Conservation (phyloP, 1,140 invertebrate species). For the Drosophila willistoni region DNA sequence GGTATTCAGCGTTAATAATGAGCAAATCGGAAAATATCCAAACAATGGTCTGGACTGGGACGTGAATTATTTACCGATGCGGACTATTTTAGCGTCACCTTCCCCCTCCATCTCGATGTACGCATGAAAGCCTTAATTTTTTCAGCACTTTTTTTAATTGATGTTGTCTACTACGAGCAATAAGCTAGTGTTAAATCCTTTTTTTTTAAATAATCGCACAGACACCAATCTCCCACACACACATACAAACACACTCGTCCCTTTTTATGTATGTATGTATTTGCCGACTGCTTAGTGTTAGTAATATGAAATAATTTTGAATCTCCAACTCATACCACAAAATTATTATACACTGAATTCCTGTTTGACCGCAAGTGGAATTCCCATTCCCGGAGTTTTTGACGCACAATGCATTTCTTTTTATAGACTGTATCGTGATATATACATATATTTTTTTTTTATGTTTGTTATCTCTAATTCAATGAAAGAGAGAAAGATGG, state of each 20-base stretch:
- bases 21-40: constrained; percentile 67
- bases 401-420: constrained; percentile 35
- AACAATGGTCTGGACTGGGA: constrained; percentile 64
- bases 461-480: constrained; percentile 14
- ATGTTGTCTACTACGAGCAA: constrained; percentile 55
- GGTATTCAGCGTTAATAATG: constrained; percentile 65
- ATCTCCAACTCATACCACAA: constrained; percentile 10
- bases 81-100: constrained; percentile 65
- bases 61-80: constrained; percentile 70
- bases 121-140: constrained; percentile 69
- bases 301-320: constrained; percentile 34
- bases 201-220: too few relatives aligned
- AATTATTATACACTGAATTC: constrained; percentile 4
- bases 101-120: constrained; percentile 66
- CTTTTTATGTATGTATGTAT: constrained; percentile 12
- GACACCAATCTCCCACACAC: constrained; percentile 2
- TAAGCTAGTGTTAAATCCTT: constrained; percentile 21
- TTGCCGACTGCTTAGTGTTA: constrained; percentile 56
- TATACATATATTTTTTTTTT: constrained; percentile 8
- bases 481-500: constrained; percentile 4
- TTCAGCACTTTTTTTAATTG: constrained; percentile 63
- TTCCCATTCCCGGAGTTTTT: background rate
- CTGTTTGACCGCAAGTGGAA: background rate
- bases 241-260: background rate
- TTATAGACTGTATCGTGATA: constrained; percentile 22